These are phyloP conservation scores for Dinothrombium tinctorium DNA, from an alignment of 1,140 invertebrate species.

Conservation along the genomic window DNA sequence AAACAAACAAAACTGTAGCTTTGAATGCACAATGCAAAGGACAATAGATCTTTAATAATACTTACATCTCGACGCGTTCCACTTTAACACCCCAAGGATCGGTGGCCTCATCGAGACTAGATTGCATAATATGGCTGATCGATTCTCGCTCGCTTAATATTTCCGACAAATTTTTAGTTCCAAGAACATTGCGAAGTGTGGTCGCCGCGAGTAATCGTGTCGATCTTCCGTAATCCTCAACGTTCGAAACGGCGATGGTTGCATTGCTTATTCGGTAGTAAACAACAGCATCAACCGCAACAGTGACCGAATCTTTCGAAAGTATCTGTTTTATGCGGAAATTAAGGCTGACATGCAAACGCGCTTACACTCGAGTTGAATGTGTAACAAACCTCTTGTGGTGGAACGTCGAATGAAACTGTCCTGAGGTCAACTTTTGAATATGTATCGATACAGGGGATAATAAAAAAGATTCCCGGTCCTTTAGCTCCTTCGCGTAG, in stretches of 20 bases:
- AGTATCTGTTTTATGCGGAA: too few relatives aligned
- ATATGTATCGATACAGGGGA: constrained; percentile 30
- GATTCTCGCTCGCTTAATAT: constrained; percentile 29
- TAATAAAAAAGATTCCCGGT: constrained; percentile 27
- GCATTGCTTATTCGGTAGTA: constrained; percentile 37
- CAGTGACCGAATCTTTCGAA: constrained; percentile 75
- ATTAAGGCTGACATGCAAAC: too few relatives aligned
- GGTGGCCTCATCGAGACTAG: constrained; percentile 29
- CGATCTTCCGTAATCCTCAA: constrained; percentile 27
- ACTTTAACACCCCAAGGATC: constrained; percentile 38
- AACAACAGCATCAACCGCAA: constrained; percentile 46
- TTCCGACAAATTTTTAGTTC: constrained; percentile 29
- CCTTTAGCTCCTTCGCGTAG: constrained; percentile 67
- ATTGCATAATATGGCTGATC: constrained; percentile 28
- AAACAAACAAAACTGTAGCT: too few relatives aligned
- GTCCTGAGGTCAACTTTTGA: constrained; percentile 31
- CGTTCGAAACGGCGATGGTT: constrained; percentile 33
- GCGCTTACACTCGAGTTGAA: too few relatives aligned
- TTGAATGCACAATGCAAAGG: too few relatives aligned
- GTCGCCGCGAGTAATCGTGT: constrained; percentile 22
- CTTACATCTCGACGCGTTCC: constrained; percentile 33
- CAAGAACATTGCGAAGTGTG: constrained; percentile 28
- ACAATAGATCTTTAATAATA: too few relatives aligned
- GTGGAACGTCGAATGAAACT: constrained; percentile 33
- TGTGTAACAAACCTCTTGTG: constrained; percentile 25